These are phyloP conservation scores for Hippolais icterina DNA, from an alignment of 2,113 vertebrate genomes.

Conservation along the genomic window DNA sequence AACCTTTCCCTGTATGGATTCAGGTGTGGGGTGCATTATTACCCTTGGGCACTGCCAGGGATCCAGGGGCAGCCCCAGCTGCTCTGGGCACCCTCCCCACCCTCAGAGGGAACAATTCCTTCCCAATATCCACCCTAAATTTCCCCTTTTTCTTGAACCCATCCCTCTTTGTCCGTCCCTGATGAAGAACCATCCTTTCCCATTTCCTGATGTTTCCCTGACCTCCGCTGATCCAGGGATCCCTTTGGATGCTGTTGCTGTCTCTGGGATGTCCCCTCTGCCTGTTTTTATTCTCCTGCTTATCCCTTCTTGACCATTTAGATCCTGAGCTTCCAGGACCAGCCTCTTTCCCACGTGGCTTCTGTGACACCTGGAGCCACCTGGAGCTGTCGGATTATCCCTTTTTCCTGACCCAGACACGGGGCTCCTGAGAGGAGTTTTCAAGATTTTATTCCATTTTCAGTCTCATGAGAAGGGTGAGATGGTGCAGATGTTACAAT, in stretches of 20 bases:
- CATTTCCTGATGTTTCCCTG: background rate
- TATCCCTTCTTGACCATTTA: background rate
- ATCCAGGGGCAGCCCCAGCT: background rate
- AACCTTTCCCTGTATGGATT: too few species aligned
- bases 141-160: background rate
- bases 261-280: background rate
- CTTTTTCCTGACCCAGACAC: background rate
- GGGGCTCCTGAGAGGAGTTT: too few species aligned
- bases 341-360: background rate
- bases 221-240: background rate
- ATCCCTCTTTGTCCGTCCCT: background rate
- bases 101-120: accelerated
- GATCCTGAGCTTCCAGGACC: background rate
- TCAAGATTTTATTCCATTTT: too few species aligned
- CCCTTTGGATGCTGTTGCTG: background rate
- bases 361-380: background rate
- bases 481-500: too few species aligned
- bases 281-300: background rate
- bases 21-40: too few species aligned
- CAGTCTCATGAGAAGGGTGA: too few species aligned
- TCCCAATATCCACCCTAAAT: background rate
- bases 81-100: background rate
- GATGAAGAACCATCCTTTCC: background rate
- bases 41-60: background rate
- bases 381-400: background rate